A percentile compares a stretch with the other conserved stretches of the same genome.
These are phyloP conservation scores for Spilogale gracilis DNA, from an alignment of 2,113 vertebrate species.

Conservation along the genomic window DNA sequence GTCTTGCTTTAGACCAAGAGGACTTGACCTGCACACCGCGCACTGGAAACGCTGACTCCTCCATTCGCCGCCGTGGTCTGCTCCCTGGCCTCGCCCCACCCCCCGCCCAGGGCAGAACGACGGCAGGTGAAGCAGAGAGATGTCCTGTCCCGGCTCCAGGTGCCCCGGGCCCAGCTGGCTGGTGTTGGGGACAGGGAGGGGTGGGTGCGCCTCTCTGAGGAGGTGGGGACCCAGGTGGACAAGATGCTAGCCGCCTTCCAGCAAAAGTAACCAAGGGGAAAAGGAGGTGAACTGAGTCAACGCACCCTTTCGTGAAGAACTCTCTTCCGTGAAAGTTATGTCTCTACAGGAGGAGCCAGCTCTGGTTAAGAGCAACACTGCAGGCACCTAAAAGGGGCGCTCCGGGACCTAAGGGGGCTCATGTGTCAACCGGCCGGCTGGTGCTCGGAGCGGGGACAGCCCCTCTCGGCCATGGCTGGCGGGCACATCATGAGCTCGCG, in stretches of 20 bases:
- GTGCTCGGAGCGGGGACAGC: not conserved
- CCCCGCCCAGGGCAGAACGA: accelerated
- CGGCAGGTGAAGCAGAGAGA: too few species aligned
- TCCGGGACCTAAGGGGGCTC: not conserved
- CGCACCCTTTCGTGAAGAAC: accelerated
- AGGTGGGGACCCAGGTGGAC: not conserved
- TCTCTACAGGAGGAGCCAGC: too few species aligned
- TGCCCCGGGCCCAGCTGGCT: not conserved
- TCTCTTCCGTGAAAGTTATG: accelerated
- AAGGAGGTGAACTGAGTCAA: not conserved
- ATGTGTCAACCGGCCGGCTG: not conserved
- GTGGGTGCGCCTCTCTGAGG: accelerated
- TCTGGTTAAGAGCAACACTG: accelerated
- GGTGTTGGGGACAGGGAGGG: accelerated
- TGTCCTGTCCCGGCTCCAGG: accelerated
- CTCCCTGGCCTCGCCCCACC: too few species aligned
- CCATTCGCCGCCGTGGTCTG: accelerated
- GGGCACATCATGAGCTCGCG: not conserved
- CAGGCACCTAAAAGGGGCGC: not conserved
- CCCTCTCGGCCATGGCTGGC: accelerated
- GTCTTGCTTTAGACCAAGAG: not conserved
- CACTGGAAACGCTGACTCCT: accelerated
- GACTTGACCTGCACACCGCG: accelerated
- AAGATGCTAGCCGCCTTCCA: too few species aligned
- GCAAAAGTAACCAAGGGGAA: too few species aligned